Base-by-base conservation (phyloP, 2,888 invertebrate species). In the Euclidia mi region DNA sequence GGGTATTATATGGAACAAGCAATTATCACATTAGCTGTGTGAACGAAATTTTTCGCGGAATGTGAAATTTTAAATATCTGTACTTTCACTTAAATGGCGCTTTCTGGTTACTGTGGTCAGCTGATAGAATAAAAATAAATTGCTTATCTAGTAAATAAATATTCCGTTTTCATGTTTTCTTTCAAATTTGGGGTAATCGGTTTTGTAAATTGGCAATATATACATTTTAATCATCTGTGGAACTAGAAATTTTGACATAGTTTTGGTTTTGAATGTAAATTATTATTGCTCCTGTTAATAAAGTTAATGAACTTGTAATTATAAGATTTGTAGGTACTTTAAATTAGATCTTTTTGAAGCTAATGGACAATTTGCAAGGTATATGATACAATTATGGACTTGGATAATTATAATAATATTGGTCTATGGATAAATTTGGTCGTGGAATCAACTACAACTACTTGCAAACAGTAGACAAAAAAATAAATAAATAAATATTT, bases 21-120 rank as follows among this genome's bases (percentile, higher is more conserved):
- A 41, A 88, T 90, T 88, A 90, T 84, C 85, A 87, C 87, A 84
- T 85, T 84, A 80, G 67, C 65, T 82, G 89, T 90, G 91, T 84
- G 89, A 90, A 89, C 70, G 74, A 74, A 70, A 74, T 75, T 81
- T n/a, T 81, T 78, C 81, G 81, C 78, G 83, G 82, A 88, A 86
- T 88, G 85, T 75, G 79, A 71, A 76, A 70, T 71, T 74, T 60
- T 52, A 60, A 71, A 71, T 61, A 56, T 65, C 48, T 41, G 50
- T 45, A 88, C 91, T 92, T 92, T 92, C 91, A 87, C 91, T 87
- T 41, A 9, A 68, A 79, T 79, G 78, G 83, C 82, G 70, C 85
- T 90, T 87, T 90, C 88, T 64, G 85, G 82, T 87, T 84, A 84
- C 65, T 67, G 73, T 72, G 76, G 70, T 65, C 50, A 52, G 56